Evolutionary conservation across 2,888 invertebrate species (phyloP).

Genomic region (Anthoptus insignis): DNA sequence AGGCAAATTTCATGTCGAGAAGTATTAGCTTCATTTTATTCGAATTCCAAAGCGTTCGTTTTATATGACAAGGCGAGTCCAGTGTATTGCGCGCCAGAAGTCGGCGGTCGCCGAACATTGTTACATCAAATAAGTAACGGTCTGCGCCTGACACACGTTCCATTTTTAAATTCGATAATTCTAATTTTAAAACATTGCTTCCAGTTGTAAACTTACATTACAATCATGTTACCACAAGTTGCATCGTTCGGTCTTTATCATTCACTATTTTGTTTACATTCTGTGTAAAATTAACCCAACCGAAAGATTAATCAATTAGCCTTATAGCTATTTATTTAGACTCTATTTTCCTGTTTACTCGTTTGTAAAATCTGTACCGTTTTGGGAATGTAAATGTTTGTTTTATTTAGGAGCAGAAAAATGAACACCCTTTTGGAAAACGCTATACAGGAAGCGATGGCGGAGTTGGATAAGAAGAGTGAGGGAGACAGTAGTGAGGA

Average conservation of each 20-base stretch:
- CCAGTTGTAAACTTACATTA: too few species aligned
- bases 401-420: slow-evolving; percentile 94
- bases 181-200: too few species aligned
- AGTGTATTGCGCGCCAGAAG: neutral
- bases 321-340: neutral
- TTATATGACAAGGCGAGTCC: neutral
- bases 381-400: neutral
- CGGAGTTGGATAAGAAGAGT: slow-evolving; percentile 92
- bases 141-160: neutral
- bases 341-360: neutral
- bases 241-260: neutral
- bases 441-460: slow-evolving; percentile 97
- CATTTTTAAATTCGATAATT: too few species aligned
- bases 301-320: slow-evolving; percentile 55
- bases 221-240: neutral
- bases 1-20: too few species aligned
- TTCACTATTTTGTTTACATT: neutral
- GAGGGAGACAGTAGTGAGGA: slow-evolving; percentile 53
- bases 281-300: slow-evolving; percentile 77
- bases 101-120: neutral
- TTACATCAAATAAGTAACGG: too few species aligned
- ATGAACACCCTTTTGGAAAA: slow-evolving; percentile 96
- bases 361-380: neutral
- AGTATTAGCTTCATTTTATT: too few species aligned
- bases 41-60: too few species aligned